phyloP scores from a whole-genome alignment of 2,888 invertebrate species.

The Phaedon cochleariae region DNA sequence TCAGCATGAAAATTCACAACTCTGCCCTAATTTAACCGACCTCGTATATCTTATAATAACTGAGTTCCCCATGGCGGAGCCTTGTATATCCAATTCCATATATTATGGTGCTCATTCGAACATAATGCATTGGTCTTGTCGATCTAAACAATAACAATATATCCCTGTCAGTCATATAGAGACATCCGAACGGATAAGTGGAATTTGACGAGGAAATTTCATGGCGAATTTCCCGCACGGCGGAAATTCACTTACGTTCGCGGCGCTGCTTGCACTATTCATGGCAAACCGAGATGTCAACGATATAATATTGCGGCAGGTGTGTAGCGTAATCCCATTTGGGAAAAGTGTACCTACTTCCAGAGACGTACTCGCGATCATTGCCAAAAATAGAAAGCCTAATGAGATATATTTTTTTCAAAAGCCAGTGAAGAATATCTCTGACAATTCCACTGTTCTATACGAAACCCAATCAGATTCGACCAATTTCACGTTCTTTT shows the following conservation, averaged over 20 bases:
- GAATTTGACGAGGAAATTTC: conserved; percentile 40
- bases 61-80: too few species aligned
- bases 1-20: too few species aligned
- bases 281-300: conserved; percentile 45
- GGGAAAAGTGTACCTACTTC: neutral
- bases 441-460: too few species aligned
- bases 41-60: too few species aligned
- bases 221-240: conserved; percentile 41
- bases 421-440: too few species aligned
- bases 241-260: conserved; percentile 45
- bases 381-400: too few species aligned
- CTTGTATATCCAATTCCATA: neutral
- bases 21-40: too few species aligned
- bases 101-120: neutral
- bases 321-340: conserved; percentile 43
- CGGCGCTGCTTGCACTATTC: conserved; percentile 36
- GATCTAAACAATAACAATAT: conserved; percentile 27
- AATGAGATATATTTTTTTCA: too few species aligned
- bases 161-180: conserved; percentile 28
- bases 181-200: conserved; percentile 23
- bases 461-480: too few species aligned
- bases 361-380: neutral
- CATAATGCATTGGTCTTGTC: neutral
- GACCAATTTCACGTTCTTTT: too few species aligned
- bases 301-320: conserved; percentile 47